Evolutionary conservation across 2,888 invertebrate genomes (phyloP), one percentile per base, ranked within the genome.

Genomic region (Hydrotaea cyrtoneurina): DNA sequence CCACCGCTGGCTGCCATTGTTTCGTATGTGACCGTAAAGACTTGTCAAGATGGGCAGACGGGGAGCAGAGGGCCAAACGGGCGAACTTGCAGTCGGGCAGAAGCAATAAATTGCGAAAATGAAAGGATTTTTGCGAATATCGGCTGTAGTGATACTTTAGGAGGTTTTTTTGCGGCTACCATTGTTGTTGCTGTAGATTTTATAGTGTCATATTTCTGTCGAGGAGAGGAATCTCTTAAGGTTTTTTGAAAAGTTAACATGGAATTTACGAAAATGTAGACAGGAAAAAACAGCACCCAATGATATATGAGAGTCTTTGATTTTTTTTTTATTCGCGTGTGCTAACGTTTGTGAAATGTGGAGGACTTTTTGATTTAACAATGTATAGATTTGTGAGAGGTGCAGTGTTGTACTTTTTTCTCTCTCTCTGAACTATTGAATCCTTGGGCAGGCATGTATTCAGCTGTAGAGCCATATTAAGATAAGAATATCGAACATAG

Each of bases 121-220:
- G 39, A 64, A 55, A 62, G 69, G 53, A 74, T 76, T 72, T 72
- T 74, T 62, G 26, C 26, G 21, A 59, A 78, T 43, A 77, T 62
- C 43, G 69, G 69, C 39, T 46, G 11, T 69, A 15, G 69, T 46
- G 23, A 69, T 36, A 50, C 71, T 72, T 64, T 75, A 59, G 13
- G 3, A 75, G 2, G 3, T 31, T 31, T 7, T 31, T 31, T 7
- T 76, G 50, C 31, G 46, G 39, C 31, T 31, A 7, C 31, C 73
- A 39, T 39, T 39, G 39, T 39, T n/a, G 26, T 26, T 31, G 53
- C 50, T 72, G 39, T 57, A 46, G 50, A 43, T 43, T 26, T 77
- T 79, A 79, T 77, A 23, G 69, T 85, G 77, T 82, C 82, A 81
- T 69, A 85, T 85, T 85, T 82, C 55, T 36, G 69, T 82, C 82